These are phyloP conservation scores for Drosophila sulfurigaster DNA, from an alignment of 1,140 invertebrate genomes.

Conservation along the genomic window DNA sequence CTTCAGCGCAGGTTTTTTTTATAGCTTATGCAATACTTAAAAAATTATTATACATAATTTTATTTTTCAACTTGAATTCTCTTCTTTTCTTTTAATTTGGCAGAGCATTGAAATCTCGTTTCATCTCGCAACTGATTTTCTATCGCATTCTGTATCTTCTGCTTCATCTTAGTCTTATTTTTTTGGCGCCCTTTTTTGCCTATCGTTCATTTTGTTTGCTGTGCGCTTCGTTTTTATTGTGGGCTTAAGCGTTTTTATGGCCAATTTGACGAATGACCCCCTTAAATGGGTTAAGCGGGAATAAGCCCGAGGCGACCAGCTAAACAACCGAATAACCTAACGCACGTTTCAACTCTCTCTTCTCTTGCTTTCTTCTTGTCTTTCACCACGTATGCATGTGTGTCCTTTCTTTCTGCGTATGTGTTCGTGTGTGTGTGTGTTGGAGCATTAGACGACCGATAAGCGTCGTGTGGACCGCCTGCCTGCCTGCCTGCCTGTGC, in stretches of 20 bases:
- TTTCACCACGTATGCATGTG: constrained; percentile 8
- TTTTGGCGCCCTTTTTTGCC: constrained; percentile 31
- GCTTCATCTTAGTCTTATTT: constrained; percentile 1
- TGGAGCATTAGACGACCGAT: constrained; percentile 37
- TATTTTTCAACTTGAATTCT: too few species aligned
- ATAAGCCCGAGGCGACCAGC: constrained; percentile 50
- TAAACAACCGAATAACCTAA: constrained; percentile 54
- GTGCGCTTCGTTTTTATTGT: constrained; percentile 56
- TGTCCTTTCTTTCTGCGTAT: background rate
- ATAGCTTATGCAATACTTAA: too few species aligned
- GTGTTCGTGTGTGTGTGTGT: constrained; percentile 18
- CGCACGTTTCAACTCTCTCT: constrained; percentile 29
- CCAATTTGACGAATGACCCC: constrained; percentile 76
- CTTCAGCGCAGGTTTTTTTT: too few species aligned
- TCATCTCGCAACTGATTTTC: constrained; percentile 17
- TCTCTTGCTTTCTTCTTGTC: background rate
- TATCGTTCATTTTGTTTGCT: constrained; percentile 41
- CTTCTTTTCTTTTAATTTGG: background rate
- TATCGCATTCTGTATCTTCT: constrained; percentile 14
- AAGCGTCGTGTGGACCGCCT: constrained; percentile 41
- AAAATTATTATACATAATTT: too few species aligned
- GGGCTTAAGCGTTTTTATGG: constrained; percentile 73
- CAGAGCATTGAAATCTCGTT: constrained; percentile 34
- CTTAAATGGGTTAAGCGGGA: constrained; percentile 72
- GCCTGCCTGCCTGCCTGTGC: constrained; percentile 50